Evolutionary conservation across 2,113 vertebrate genomes (phyloP), one percentile per base, ranked within the genome.

Genomic region (Limnothrissa miodon): DNA sequence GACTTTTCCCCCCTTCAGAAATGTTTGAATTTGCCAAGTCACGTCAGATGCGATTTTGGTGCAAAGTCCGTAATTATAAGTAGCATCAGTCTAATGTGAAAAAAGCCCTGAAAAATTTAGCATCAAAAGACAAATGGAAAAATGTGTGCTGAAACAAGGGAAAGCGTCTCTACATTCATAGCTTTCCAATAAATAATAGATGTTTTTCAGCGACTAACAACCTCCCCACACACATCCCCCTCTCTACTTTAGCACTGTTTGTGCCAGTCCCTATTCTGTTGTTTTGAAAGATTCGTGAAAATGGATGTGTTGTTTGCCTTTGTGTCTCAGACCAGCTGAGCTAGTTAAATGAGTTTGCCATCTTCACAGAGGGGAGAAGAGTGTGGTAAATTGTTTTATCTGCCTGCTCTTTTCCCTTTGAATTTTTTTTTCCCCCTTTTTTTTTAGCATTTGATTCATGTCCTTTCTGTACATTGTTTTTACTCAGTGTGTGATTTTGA

Each of bases 21-120:
- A 96, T 96, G 95, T 95, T 96, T 93, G 96, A 96, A 97, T 97
- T 97, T 96, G 93, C 94, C 92, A 96, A 93, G 94, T 90, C 92
- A 94, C 97, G 98, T 98, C 97, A 98, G 95, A 96, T 96, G 96
- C 95, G 95, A 97, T 99, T 97, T 96, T 96, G 94, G 95, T 94
- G 95, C 95, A 95, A 97, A 97, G 96, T 96, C 95, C 93, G 94
- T 98, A 99, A 99, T 98, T 97, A 97, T 95, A 97, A 89, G 94
- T 95, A 96, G 95, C 97, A 97, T 97, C 96, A 94, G 95, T 96
- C 96, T 96, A 93, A 97, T 97, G 96, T 96, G 96, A 95, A 97
- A 96, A 96, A 96, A 96, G 89, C 85, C 95, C 98, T 95, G 97
- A 74, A 99, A 99, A 97, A 98, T 98, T 97, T 96, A 97, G 97